Percentiles rank a stretch among this genome's conserved stretches.
phyloP scores from a whole-genome alignment of 30 jellyfish, hydroid and myxozoan species.

The Cassiopea andromeda region DNA sequence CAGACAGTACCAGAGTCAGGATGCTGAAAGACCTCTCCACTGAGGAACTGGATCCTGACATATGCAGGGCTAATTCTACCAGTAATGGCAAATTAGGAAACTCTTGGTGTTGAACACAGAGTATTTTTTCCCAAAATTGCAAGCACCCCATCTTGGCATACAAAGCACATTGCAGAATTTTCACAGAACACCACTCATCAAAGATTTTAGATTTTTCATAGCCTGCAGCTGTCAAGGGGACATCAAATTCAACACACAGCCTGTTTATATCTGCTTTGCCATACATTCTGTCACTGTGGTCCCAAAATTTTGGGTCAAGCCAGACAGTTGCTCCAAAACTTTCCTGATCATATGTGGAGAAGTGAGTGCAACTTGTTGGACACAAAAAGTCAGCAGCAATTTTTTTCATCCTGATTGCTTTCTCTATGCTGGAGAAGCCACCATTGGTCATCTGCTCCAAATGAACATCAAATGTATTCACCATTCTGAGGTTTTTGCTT shows the following conservation, averaged over 20 bases:
- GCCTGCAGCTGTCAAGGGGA: constrained; percentile 48
- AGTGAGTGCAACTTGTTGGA: background rate
- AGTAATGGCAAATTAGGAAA: constrained; percentile 38
- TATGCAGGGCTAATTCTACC: constrained; percentile 44
- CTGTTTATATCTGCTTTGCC: constrained; percentile 36
- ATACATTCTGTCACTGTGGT: constrained; percentile 30
- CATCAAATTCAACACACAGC: constrained; percentile 31
- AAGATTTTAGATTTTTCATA: constrained; percentile 14
- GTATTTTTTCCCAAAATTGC: constrained; percentile 37
- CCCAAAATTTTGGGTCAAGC: constrained; percentile 53
- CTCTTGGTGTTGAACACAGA: constrained; percentile 16
- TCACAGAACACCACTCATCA: constrained; percentile 28
- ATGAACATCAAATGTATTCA: constrained; percentile 41
- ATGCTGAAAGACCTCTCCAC: constrained; percentile 28
- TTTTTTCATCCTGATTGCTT: constrained; percentile 12
- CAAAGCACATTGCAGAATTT: background rate
- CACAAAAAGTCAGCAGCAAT: background rate
- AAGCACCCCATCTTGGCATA: constrained; percentile 19
- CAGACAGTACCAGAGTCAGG: constrained; percentile 19
- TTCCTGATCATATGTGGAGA: constrained; percentile 34
- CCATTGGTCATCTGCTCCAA: constrained; percentile 24
- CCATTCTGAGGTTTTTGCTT: constrained; percentile 36
- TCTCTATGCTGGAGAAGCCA: constrained; percentile 25
- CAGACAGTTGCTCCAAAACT: constrained; percentile 36
- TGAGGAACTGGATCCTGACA: constrained; percentile 39